Percentiles rank a stretch among this genome's conserved stretches.
Evolutionary conservation across 2,113 vertebrate species (phyloP).

Genomic region (Ictalurus punctatus): DNA sequence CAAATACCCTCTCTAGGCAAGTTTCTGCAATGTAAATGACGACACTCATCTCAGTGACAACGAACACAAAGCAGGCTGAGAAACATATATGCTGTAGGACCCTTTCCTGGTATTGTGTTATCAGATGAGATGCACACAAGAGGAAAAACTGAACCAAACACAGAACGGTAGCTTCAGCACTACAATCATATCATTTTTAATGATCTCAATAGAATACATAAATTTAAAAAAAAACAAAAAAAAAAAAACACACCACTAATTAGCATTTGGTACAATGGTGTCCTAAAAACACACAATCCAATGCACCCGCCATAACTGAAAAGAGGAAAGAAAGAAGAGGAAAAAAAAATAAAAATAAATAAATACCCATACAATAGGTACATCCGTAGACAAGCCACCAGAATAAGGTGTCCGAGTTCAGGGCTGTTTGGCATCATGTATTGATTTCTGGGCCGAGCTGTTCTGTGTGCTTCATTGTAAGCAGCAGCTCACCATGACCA

Average conservation of each 20-base stretch:
- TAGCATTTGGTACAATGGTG: not conserved
- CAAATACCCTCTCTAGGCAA: constrained; percentile 55
- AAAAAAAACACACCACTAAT: not conserved
- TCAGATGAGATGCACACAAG: constrained; percentile 2
- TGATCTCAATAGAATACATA: not conserved
- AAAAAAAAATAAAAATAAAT: not conserved
- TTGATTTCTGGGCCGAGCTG: not conserved
- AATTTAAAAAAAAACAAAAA: no score
- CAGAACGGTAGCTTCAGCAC: constrained; percentile 2
- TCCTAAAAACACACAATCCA: not conserved
- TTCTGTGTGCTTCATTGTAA: not conserved
- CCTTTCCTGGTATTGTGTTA: constrained; percentile 34
- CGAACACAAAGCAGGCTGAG: constrained; percentile 32
- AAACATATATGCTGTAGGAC: constrained; percentile 26
- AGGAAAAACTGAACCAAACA: constrained; percentile 14
- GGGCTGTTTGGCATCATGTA: not conserved
- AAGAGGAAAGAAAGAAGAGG: not conserved
- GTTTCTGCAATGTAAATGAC: constrained; percentile 24
- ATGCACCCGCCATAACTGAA: not conserved
- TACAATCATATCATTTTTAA: not conserved
- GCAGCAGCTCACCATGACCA: not conserved
- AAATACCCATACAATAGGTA: not conserved
- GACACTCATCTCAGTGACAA: constrained; percentile 19
- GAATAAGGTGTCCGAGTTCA: not conserved
- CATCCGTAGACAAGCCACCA: not conserved